A percentile compares a stretch with the other conserved stretches of the same genome.
phyloP scores from a whole-genome alignment of 2,113 vertebrate species.

The Fregata magnificens region DNA sequence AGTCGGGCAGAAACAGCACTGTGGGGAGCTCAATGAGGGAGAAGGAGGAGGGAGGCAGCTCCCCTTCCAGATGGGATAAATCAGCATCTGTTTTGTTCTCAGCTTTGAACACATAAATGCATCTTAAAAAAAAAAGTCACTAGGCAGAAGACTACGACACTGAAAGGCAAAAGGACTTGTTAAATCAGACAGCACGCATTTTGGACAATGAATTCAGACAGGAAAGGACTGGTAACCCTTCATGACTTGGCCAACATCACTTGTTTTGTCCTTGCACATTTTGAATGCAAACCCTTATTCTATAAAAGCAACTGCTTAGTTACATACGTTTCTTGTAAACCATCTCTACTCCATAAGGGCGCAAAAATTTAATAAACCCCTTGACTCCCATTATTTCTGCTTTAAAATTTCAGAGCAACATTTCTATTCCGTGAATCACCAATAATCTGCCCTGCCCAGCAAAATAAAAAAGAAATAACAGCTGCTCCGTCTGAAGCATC shows the following conservation, averaged over 20 bases:
- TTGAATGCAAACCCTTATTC: neutral
- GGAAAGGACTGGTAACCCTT: neutral
- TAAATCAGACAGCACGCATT: neutral
- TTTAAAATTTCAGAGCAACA: neutral
- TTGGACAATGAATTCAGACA: neutral
- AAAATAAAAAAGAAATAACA: neutral
- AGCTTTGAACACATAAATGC: neutral
- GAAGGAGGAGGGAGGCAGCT: neutral
- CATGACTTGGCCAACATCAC: accelerated
- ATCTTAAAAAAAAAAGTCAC: neutral
- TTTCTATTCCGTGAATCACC: neutral
- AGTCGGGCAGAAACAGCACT: conserved; percentile 15
- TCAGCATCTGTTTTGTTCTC: conserved; percentile 9
- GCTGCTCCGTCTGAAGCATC: neutral
- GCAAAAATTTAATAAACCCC: neutral
- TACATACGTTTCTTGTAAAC: neutral
- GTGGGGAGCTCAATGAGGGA: neutral
- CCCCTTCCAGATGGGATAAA: conserved; percentile 49
- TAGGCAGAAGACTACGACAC: neutral
- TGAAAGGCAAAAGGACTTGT: neutral
- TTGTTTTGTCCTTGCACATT: neutral
- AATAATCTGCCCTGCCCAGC: neutral
- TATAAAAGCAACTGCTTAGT: neutral
- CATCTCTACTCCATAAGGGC: neutral
- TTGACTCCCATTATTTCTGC: neutral